Evolutionary conservation across 2,797 vertebrate species (phyloP).

Genomic region (Pangasius larnaudii): DNA sequence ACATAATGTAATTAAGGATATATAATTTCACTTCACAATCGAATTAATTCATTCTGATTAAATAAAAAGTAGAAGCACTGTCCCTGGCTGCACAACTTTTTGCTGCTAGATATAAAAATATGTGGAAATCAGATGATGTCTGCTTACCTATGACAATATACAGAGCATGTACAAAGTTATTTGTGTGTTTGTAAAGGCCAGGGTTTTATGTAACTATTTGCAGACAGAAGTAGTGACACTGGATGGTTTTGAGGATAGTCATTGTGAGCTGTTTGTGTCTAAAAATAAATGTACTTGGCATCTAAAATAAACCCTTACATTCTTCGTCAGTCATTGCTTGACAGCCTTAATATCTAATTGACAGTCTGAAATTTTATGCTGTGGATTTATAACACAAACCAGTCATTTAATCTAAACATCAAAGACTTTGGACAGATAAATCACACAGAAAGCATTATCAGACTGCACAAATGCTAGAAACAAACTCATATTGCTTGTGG

Average conservation of each 20-base stretch:
- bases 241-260: too few relatives aligned
- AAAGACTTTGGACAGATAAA: neutral
- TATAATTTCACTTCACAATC: neutral
- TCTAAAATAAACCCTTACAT: neutral
- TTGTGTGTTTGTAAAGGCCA: neutral
- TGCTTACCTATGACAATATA: neutral
- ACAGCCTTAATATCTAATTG: neutral
- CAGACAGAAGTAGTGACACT: too few relatives aligned
- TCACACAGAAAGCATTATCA: neutral
- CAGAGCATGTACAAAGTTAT: neutral
- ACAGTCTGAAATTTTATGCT: neutral
- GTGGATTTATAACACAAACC: neutral
- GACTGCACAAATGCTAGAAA: neutral
- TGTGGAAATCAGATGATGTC: too few relatives aligned
- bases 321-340: neutral
- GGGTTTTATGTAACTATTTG: too few relatives aligned
- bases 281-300: too few relatives aligned
- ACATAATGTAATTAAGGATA: neutral
- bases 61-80: neutral
- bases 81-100: neutral
- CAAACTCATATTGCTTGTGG: neutral
- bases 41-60: neutral
- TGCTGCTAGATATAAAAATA: neutral
- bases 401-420: neutral
- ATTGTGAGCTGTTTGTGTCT: too few relatives aligned